Evolutionary conservation across 2,888 invertebrate genomes (phyloP).

Genomic region (Himalopsyche japonica): DNA sequence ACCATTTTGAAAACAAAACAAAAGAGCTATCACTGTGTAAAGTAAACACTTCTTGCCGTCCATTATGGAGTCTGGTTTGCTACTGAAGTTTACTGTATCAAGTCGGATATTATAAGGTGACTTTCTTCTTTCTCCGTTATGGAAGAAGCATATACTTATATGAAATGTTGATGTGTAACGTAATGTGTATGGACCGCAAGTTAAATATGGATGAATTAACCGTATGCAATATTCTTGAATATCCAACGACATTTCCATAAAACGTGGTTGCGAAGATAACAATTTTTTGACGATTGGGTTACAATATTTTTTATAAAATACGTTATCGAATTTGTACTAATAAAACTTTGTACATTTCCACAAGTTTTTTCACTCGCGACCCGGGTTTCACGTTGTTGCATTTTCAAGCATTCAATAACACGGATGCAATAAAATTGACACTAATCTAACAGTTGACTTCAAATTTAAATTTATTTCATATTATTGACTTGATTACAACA

Average conservation of each 20-base stretch:
- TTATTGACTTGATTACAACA: too few species aligned
- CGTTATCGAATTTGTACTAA: too few species aligned
- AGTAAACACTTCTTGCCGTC: slow-evolving; percentile 15
- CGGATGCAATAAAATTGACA: too few species aligned
- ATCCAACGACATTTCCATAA: not conserved
- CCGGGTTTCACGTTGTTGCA: too few species aligned
- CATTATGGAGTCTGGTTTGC: slow-evolving; percentile 24
- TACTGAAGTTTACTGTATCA: slow-evolving; percentile 24
- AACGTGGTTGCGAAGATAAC: not conserved
- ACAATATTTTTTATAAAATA: too few species aligned
- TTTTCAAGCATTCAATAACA: too few species aligned
- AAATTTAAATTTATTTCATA: too few species aligned
- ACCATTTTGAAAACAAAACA: slow-evolving; percentile 22
- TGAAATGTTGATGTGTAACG: not conserved
- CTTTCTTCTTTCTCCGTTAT: slow-evolving; percentile 39
- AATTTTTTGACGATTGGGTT: not conserved
- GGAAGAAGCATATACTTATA: slow-evolving; percentile 2
- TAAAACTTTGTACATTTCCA: too few species aligned
- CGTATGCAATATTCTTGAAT: not conserved
- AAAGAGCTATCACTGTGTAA: slow-evolving; percentile 20
- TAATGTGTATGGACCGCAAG: not conserved
- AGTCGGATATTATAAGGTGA: slow-evolving; percentile 11
- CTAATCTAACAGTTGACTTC: too few species aligned
- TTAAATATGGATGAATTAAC: not conserved
- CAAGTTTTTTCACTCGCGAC: too few species aligned